Conservation (phyloP, 2,888 invertebrate species). For the Spisula subtruncata region DNA sequence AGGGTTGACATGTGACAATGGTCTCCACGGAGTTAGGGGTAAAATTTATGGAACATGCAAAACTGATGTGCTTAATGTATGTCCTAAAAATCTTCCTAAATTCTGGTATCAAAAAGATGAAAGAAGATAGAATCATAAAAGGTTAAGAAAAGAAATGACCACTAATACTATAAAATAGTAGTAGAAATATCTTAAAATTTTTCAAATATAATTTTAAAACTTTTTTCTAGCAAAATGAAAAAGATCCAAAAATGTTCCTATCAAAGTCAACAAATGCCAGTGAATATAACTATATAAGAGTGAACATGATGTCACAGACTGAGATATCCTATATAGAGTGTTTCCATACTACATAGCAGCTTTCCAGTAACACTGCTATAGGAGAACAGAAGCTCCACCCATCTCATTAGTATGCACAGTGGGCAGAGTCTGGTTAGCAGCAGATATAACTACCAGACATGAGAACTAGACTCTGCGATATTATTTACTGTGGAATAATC, state of each 20-base stretch:
- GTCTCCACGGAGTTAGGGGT: too few species aligned
- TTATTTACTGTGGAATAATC: neutral
- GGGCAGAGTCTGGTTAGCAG: neutral
- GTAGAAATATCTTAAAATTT: too few species aligned
- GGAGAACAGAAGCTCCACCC: neutral
- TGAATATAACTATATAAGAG: neutral
- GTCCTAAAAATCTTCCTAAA: too few species aligned
- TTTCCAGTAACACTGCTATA: neutral
- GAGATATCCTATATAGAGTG: neutral
- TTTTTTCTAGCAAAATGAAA: too few species aligned
- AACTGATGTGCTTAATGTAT: too few species aligned
- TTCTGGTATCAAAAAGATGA: too few species aligned
- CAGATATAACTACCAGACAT: neutral
- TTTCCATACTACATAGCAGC: neutral
- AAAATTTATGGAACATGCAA: too few species aligned
- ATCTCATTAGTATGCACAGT: slow-evolving; percentile 23
- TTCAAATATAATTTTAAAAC: too few species aligned
- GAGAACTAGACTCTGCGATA: neutral
- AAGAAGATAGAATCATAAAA: too few species aligned
- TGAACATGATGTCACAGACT: neutral
- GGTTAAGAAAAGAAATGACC: too few species aligned
- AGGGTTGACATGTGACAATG: too few species aligned
- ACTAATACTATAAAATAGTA: too few species aligned
- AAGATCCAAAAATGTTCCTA: neutral
- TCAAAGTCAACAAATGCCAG: neutral